phyloP scores from a whole-genome alignment of 2,888 invertebrate genomes.

The Drosophila paracracens region DNA sequence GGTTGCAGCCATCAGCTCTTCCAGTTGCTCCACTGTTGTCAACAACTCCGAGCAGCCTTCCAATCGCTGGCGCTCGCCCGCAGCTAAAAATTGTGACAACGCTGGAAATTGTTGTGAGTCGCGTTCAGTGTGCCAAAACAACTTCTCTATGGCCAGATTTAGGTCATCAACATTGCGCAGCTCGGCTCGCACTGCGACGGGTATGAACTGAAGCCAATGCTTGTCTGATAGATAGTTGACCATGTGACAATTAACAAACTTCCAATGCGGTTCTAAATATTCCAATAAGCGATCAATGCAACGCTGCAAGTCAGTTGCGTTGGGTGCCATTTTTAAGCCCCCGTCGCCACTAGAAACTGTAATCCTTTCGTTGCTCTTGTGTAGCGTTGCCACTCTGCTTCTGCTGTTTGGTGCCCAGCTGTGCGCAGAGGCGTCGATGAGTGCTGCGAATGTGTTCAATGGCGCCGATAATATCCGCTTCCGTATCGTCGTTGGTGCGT shows the following conservation, averaged over 20 bases:
- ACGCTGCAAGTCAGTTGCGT: constrained; percentile 71
- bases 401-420: constrained; percentile 84
- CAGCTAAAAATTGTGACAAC: constrained; percentile 59
- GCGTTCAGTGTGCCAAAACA: constrained; percentile 85
- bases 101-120: constrained; percentile 39
- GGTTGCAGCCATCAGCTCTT: constrained; percentile 56
- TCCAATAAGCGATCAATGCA: constrained; percentile 86
- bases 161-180: constrained; percentile 85
- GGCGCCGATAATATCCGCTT: constrained; percentile 88
- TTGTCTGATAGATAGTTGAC: constrained; percentile 89
- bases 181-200: constrained; percentile 86
- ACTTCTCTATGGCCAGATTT: constrained; percentile 84
- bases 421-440: constrained; percentile 89
- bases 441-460: constrained; percentile 88
- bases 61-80: constrained; percentile 60
- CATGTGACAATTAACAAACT: constrained; percentile 91
- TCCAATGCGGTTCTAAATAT: constrained; percentile 87
- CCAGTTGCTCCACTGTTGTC: constrained; percentile 82
- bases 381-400: constrained; percentile 21
- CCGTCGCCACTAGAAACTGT: constrained; percentile 61
- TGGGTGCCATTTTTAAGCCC: constrained; percentile 41
- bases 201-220: constrained; percentile 88
- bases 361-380: constrained; percentile 64
- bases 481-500: constrained; percentile 87
- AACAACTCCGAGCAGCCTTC: constrained; percentile 55